Conservation (phyloP, 2,113 vertebrate genomes). For the Arvicanthis niloticus region DNA sequence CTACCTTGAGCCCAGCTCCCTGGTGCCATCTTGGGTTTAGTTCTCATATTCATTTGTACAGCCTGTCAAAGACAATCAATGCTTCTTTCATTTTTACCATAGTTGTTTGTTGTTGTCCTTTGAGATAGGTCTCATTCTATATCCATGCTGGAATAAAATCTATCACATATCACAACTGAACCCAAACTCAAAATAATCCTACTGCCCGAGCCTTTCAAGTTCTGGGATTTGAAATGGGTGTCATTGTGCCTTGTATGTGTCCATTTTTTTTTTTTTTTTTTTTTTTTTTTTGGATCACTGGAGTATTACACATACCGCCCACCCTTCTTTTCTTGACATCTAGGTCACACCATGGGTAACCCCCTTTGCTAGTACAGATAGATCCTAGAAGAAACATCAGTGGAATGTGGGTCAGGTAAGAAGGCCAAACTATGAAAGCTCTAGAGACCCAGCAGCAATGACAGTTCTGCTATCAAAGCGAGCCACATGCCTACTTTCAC, state of each 20-base stretch:
- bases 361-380: not conserved
- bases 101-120: not conserved
- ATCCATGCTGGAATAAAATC: not conserved
- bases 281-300: not conserved
- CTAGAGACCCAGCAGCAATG: not conserved
- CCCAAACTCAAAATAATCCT: not conserved
- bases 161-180: not conserved
- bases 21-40: not conserved
- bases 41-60: not conserved
- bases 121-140: not conserved
- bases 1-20: not conserved
- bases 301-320: rapidly evolving
- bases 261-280: not conserved
- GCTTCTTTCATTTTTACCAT: not conserved
- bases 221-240: too few relatives aligned
- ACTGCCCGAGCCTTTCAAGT: not conserved
- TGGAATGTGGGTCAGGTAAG: not conserved
- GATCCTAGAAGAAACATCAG: not conserved
- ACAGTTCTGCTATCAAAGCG: rapidly evolving
- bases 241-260: rapidly evolving
- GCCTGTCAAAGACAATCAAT: not conserved
- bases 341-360: not conserved
- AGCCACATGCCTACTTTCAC: not conserved
- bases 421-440: not conserved
- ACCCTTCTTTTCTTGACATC: not conserved